Conservation (phyloP, 2,888 invertebrate genomes). For the Pelosia muscerda region DNA sequence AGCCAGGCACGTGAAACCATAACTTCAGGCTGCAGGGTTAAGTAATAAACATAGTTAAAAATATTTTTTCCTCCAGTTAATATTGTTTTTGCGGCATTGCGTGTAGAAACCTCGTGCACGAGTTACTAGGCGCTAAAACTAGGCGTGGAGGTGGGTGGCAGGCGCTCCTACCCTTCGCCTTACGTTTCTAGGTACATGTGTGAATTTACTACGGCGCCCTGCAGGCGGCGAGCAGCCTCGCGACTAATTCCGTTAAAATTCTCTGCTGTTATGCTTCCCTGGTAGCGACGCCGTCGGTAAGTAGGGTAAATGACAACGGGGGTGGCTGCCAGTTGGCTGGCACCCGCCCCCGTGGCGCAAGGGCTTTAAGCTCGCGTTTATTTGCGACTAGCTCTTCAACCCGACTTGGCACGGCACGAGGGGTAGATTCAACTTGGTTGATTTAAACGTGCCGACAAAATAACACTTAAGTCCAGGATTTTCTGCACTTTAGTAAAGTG, state of each 20-base stretch:
- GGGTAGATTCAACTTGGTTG: slow-evolving; percentile 54
- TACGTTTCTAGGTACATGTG: slow-evolving; percentile 67
- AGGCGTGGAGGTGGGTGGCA: slow-evolving; percentile 77
- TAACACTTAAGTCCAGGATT: slow-evolving; percentile 40
- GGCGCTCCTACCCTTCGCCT: slow-evolving; percentile 56
- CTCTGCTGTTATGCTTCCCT: slow-evolving; percentile 80
- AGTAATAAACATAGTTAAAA: slow-evolving; percentile 59
- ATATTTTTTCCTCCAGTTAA: slow-evolving; percentile 57
- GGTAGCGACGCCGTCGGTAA: slow-evolving; percentile 73
- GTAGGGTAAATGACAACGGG: slow-evolving; percentile 82
- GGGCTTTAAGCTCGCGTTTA: slow-evolving; percentile 59
- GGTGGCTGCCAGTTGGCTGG: slow-evolving; percentile 65
- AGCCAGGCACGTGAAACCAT: not conserved
- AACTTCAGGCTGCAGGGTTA: slow-evolving; percentile 9
- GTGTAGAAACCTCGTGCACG: slow-evolving; percentile 76
- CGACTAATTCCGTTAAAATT: slow-evolving; percentile 87
- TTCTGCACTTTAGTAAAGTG: slow-evolving; percentile 30
- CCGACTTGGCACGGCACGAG: slow-evolving; percentile 62
- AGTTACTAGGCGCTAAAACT: slow-evolving; percentile 79
- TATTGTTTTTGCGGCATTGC: slow-evolving; percentile 76
- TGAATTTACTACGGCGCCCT: slow-evolving; percentile 85
- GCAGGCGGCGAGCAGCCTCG: slow-evolving; percentile 74
- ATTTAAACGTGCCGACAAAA: slow-evolving; percentile 50
- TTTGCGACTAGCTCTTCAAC: slow-evolving; percentile 60
- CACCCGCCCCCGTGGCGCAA: slow-evolving; percentile 60